phyloP scores from a whole-genome alignment of 2,888 invertebrate species.

The Drosophila mimetica region DNA sequence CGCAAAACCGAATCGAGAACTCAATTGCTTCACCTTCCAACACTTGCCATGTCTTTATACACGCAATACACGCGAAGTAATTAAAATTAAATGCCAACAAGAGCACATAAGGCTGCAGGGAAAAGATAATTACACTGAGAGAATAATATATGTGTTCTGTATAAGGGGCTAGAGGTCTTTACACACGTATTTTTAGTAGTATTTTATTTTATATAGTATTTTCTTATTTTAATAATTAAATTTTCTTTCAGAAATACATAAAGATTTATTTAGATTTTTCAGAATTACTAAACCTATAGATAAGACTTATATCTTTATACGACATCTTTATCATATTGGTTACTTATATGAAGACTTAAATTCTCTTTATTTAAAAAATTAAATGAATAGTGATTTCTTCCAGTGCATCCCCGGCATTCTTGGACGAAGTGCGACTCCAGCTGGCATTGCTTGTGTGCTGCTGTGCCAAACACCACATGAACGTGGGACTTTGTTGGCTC shows the following conservation, averaged over 20 bases:
- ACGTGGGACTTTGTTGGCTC: conserved; percentile 52
- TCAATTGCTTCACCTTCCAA: conserved; percentile 45
- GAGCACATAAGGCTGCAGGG: conserved; percentile 48
- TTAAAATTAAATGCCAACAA: conserved; percentile 69
- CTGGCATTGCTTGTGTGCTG: conserved; percentile 6
- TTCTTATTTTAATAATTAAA: too few species aligned
- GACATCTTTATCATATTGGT: too few species aligned
- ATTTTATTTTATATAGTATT: neutral
- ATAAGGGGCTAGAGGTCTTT: neutral
- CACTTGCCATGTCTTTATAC: conserved; percentile 8
- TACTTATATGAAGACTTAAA: too few species aligned
- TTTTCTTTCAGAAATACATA: too few species aligned
- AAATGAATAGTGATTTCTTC: too few species aligned
- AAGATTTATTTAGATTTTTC: too few species aligned
- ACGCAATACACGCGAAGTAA: conserved; percentile 43
- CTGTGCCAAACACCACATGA: conserved; percentile 33
- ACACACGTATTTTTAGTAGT: too few species aligned
- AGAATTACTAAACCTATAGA: too few species aligned
- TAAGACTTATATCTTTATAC: too few species aligned
- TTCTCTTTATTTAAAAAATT: too few species aligned
- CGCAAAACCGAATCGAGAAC: conserved; percentile 59
- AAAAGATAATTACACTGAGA: conserved; percentile 27
- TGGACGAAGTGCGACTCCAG: conserved; percentile 2
- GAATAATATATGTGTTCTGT: neutral
- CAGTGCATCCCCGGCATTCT: conserved; percentile 7